Conservation (phyloP, 2,113 vertebrate genomes). For the Misgurnus mizolepis region DNA sequence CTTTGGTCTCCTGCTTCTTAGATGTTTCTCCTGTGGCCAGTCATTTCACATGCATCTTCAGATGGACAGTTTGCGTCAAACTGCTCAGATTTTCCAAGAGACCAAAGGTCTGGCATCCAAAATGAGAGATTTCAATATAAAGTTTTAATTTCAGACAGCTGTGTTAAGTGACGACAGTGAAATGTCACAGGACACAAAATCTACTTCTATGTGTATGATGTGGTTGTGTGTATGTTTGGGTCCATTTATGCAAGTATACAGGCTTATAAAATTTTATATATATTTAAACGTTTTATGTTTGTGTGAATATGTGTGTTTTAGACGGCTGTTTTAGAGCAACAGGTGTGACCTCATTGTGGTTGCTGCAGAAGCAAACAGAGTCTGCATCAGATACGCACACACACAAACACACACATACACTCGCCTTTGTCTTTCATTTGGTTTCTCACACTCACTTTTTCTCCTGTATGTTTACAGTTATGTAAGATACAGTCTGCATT, state of each 20-base stretch:
- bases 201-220: not conserved
- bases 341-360: slow-evolving; percentile 77
- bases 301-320: slow-evolving; percentile 42
- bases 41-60: too few species aligned
- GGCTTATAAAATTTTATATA: not conserved
- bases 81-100: too few species aligned
- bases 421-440: not conserved
- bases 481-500: not conserved
- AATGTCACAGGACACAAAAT: not conserved
- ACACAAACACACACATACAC: slow-evolving; percentile 20
- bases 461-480: slow-evolving; percentile 9
- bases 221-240: not conserved
- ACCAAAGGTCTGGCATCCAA: too few species aligned
- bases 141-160: too few species aligned
- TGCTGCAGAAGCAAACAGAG: slow-evolving; percentile 63
- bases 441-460: slow-evolving; percentile 21
- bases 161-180: too few species aligned
- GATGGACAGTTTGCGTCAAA: too few species aligned
- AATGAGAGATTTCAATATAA: too few species aligned
- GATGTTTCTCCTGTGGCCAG: too few species aligned
- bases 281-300: not conserved
- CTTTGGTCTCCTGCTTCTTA: too few species aligned
- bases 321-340: slow-evolving; percentile 58
- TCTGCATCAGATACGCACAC: slow-evolving; percentile 67
- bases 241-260: not conserved